Base-by-base conservation (phyloP, 1,140 invertebrate species). In the Drosophila albomicans region DNA sequence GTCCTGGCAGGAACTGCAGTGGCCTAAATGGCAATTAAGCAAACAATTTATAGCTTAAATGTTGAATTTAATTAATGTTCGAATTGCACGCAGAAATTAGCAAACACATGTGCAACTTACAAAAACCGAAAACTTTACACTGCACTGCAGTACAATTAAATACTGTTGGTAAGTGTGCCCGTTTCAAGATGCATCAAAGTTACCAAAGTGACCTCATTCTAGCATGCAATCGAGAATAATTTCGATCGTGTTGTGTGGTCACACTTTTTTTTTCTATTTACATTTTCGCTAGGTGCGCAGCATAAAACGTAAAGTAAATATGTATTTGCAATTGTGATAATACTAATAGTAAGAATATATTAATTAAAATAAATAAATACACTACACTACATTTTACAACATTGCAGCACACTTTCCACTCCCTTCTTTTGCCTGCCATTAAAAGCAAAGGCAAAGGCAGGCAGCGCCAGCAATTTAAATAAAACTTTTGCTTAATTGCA, bases 401-500 rank as follows among this genome's bases (percentile, higher is more conserved):
- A 32, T 8, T 7, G 7, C 5, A 46, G 46, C 15, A 5, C 11
- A 32, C 54, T 30, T 7, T 16, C 41, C 43, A 11, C 46, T 7
- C 3, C 3, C 3, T 2, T 2, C 7, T 5, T 15, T 10, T 32
- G 1, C n/a, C 45, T 41, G n/a, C 28, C 28, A 13, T 32, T 32
- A 38, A 51, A 5, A 8, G 48, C 30, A 66, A 30, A 48, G 28
- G 48, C 30, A 66, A 30, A 48, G 28, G 20, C 38, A 25, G 25
- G 6, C 66, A 87, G 82, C 79, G 85, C 85, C 78, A 52, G 81
- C 81, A 81, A 88, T 88, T 88, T 88, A 89, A 88, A 88, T 88
- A 88, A 89, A 88, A 88, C 85, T 88, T 88, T 88, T 88, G 81
- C 84, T 88, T 88, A 88, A 88, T 88, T 88, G 85, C 85, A 84